Evolutionary conservation across 2,113 vertebrate species (phyloP), one percentile per base, ranked within the genome.

Genomic region (Asarcornis scutulata): DNA sequence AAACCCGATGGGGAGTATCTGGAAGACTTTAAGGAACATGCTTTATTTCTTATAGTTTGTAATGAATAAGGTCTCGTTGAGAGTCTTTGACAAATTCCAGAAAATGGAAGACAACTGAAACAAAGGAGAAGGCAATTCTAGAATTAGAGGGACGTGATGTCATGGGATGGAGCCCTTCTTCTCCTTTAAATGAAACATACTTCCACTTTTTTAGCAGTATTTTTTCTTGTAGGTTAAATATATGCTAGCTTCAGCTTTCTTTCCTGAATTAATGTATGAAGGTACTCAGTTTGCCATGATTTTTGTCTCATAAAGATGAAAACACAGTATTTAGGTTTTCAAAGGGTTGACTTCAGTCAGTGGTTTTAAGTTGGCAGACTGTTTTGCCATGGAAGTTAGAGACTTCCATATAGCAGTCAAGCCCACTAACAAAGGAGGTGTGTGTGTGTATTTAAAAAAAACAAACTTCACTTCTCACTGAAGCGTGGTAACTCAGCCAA

Each of bases 61-160:
- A 3, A 13, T 73, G 86, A 63, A 5, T 9, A 34, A 8, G 60
- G 12, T 21, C 18, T 72, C 0, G 0, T 6, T 50, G 76, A 63
- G 46, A 75, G 8, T 8, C 53, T 71, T 18, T 15, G 42, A 6
- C 20, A 36, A 93, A 11, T 29, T 62, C 21, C 13, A 40, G 56
- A 62, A 40, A 75, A 66, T 25, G 58, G 32, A 42, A 59, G 60
- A 38, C 21, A 75, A 23, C 63, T n/a, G 55, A 59, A 90, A 52
- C 9, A 59, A 55, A 69, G 55, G 56, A 42, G 62, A 74, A 88
- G 29, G 15, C 4, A 5, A 8, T 74, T 88, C 27, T 55, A 50
- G 27, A 23, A 17, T 77, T 42, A 13, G 31, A 59, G 15, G 6
- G 10, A 1, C 7, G 2, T 29, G n/a, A 8, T 62, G 31, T 67